Base-by-base conservation (phyloP, 2,888 invertebrate genomes). In the Mayetiola destructor region DNA sequence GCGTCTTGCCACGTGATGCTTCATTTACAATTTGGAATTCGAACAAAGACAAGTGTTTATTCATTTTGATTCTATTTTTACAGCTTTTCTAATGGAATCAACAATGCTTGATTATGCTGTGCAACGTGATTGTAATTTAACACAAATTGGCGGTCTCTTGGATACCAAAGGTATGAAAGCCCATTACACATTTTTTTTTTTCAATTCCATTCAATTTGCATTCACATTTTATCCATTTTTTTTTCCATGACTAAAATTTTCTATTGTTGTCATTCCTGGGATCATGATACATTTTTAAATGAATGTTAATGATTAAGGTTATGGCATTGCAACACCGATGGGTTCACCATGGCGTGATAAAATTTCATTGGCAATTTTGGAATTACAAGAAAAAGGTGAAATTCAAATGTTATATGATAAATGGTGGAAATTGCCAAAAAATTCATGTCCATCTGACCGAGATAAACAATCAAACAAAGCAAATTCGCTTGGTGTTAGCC, bases 401-500 rank as follows among this genome's bases (percentile, higher is more conserved):
- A 76, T 94, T 59, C 81, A 81, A 20, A 77, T 78, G 63, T 77
- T 93, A 73, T 89, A 90, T 73, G 80, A 82, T 59, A 84, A 83
- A 66, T 94, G 93, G 93, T 94, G 93, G 93, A 84, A 85, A 67
- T 84, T 88, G 71, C 84, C 83, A 75, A 75, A 75, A 69, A 23
- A 48, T 5, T 48, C 23, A 23, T 23, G 14, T 48, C 4, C 8
- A 16, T 30, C 29, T 8, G 2, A 30, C 29, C 2, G 2, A 20
- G 32, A 20, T 20, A 21, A 36, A 36, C 8, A 23, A 21, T 54
- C 6, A 32, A 12, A 36, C 18, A 55, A 27, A 14, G 89, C 89
- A 52, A 90, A 89, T 71, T 89, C 89, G 71, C 76, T 96, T 60
- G 93, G 93, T 0, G 76, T 99, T 64, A 91, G 92, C 35, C 96